Evolutionary conservation across 2,113 vertebrate species (phyloP), one percentile per base, ranked within the genome.

Genomic region (Plotosus lineatus): DNA sequence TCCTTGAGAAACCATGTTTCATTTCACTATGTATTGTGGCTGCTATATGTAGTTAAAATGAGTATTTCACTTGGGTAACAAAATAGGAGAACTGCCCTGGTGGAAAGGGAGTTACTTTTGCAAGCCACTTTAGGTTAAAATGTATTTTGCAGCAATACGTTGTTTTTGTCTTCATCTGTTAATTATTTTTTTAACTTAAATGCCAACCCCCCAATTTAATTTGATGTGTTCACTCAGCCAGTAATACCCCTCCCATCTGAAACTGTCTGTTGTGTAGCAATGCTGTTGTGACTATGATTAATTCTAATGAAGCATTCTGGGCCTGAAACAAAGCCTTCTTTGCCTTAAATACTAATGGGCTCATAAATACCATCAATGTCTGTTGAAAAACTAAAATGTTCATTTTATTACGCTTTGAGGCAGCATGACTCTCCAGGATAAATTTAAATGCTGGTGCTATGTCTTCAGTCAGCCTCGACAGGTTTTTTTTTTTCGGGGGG

Each of bases 191-290:
- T 1, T n/a, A n/a, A n/a, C n/a, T n/a, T n/a, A n/a, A n/a, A n/a
- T n/a, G n/a, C 42, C 1, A 17, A 3, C 26, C 69, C 42, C 46
- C 28, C 17, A 75, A 56, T 56, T 51, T 36, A 56, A 51, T 56
- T 8, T 7, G 73, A 55, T 75, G 51, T 75, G 73, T 75, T 75
- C 31, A 56, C 23, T 23, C 73, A 56, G 51, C 33, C 51, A 75
- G 33, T 46, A 26, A n/a, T 42, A 36, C 51, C 14, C 36, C 51
- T 75, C 33, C 73, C 12, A 21, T 40, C 21, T 46, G 28, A 38
- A 36, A 71, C 42, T 50, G 36, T 36, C n/a, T 42, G 6, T 21
- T 23, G 26, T 50, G 15, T 28, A 6, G 28, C 21, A 23, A 0
- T 58, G 31, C 17, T 58, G 53, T 53, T 74, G 12, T 8, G 53